Evolutionary conservation across 2,797 vertebrate species (phyloP), one percentile per base, ranked within the genome.

Genomic region (Botia almorhae): DNA sequence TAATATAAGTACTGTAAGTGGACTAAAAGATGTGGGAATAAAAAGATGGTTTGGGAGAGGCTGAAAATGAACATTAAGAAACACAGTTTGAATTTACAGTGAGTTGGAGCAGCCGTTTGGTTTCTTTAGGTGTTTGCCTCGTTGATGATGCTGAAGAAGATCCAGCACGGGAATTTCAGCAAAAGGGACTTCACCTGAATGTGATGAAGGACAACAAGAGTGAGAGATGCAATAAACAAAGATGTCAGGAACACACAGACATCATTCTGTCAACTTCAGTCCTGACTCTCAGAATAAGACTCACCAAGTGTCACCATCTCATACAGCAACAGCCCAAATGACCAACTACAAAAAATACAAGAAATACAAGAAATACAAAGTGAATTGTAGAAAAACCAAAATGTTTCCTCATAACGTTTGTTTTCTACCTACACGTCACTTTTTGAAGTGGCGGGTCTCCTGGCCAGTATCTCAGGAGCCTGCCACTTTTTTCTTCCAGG

Each of bases 251-350:
- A n/a, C n/a, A n/a, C n/a, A n/a, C n/a, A n/a, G n/a, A 68, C 16
- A 63, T 36, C 8, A 21, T 64, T 36, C 0, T 26, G 10, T 60
- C 17, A 16, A 1, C n/a, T 48, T 60, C 7, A 50, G 50, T 51
- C 2, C 16, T 21, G 12, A 2, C 17, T 55, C 6, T 12, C 2
- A 71, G 3, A 48, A 58, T 12, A n/a, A 21, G 0, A 90, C 95
- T 95, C 90, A 98, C 97, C 97, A 76, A 98, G 85, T 23, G 96
- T 95, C 81, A 95, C 92, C 95, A 99, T 97, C 93, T 99, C 97
- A 90, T 95, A 98, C 11, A 99, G 87, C 11, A 98, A 89, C 83
- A 98, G 91, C 43, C 97, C 97, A 91, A 99, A 96, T 13, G 97
- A 98, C 97, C 97, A 99, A 26, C 97, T 99, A 80, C 16, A 90